Evolutionary conservation across 2,113 vertebrate genomes (phyloP).

Genomic region (Neopipo cinnamomea): DNA sequence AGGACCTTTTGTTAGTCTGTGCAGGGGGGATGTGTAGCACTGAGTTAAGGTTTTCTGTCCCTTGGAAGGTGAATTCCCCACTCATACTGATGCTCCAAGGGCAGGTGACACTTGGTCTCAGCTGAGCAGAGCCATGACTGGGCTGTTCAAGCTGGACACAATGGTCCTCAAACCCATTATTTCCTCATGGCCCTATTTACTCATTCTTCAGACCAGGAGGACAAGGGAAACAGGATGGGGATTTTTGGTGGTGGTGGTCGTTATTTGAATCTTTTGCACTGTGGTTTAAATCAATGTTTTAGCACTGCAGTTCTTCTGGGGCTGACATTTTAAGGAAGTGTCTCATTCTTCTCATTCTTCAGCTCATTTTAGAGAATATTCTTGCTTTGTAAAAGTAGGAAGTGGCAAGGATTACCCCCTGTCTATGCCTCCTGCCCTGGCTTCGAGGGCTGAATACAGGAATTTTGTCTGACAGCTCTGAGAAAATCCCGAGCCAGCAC

Average conservation of each 20-base stretch:
- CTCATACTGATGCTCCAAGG: background rate
- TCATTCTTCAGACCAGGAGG: background rate
- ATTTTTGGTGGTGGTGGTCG: too few relatives aligned
- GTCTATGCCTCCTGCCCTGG: background rate
- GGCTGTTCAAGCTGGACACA: background rate
- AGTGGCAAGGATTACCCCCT: background rate
- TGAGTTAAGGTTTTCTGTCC: background rate
- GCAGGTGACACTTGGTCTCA: background rate
- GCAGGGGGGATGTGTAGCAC: background rate
- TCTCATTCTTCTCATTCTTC: background rate
- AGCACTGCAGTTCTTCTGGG: background rate
- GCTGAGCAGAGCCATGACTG: background rate
- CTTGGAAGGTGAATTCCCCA: background rate
- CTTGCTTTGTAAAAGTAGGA: background rate
- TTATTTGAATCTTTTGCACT: background rate
- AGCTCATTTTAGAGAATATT: background rate
- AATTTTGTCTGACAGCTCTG: background rate
- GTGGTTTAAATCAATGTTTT: background rate
- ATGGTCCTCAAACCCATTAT: background rate
- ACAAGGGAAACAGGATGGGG: background rate
- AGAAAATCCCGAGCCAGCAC: background rate
- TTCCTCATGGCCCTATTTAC: background rate
- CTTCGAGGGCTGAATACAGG: accelerated
- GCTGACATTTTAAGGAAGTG: background rate
- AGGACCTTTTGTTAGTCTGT: background rate